These are phyloP conservation scores for Bufo gargarizans DNA, from an alignment of 2,113 vertebrate genomes.

Conservation along the genomic window DNA sequence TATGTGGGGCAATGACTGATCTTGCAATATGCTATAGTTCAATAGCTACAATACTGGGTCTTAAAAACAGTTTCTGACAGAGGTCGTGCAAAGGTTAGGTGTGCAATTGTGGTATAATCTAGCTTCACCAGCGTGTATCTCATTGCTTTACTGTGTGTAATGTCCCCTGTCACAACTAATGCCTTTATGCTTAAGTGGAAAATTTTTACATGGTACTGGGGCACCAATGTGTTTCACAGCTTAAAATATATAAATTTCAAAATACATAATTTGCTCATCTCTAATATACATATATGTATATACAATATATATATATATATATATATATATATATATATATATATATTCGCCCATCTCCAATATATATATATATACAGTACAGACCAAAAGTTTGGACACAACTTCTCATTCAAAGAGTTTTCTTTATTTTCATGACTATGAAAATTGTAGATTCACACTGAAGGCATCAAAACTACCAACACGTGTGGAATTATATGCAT, in stretches of 20 bases:
- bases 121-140: conserved; percentile 48
- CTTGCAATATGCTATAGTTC: conserved; percentile 6
- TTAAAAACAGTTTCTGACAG: conserved; percentile 30
- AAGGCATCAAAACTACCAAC: too few relatives aligned
- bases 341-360: too few relatives aligned
- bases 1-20: not conserved
- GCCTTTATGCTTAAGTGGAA: conserved; percentile 19
- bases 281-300: not conserved
- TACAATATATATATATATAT: too few relatives aligned
- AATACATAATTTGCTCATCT: not conserved
- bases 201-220: conserved; percentile 30
- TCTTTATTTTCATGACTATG: too few relatives aligned
- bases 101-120: conserved; percentile 50
- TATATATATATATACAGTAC: too few relatives aligned
- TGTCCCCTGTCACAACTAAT: conserved; percentile 50
- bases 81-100: conserved; percentile 49
- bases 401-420: too few relatives aligned
- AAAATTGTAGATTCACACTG: too few relatives aligned
- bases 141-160: conserved; percentile 46
- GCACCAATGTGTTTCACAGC: conserved; percentile 31
- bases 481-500: too few relatives aligned
- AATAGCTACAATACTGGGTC: not conserved
- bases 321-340: too few relatives aligned
- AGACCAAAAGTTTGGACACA: too few relatives aligned
- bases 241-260: not conserved